phyloP scores from a whole-genome alignment of 2,888 invertebrate species.

The Hetaerina titia region DNA sequence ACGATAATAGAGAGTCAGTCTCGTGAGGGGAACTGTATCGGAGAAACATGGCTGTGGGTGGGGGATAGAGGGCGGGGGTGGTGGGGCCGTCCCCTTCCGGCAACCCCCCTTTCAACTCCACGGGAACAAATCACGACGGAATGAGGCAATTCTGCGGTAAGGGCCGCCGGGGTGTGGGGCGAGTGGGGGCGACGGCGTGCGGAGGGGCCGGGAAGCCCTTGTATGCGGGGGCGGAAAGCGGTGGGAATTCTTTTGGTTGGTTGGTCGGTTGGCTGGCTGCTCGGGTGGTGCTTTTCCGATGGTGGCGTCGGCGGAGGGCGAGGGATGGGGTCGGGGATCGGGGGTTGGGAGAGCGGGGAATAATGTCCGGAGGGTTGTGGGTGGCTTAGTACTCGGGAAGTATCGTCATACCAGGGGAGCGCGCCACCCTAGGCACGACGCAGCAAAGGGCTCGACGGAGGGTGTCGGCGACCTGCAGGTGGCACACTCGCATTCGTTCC shows the following conservation, averaged over 20 bases:
- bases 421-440: no score
- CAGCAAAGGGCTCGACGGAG: no score
- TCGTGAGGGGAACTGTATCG: not conserved
- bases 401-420: no score
- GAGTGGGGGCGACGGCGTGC: not conserved
- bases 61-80: not conserved
- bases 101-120: not conserved
- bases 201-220: not conserved
- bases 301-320: not conserved
- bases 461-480: no score
- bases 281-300: not conserved
- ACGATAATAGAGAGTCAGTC: not conserved
- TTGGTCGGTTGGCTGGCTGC: not conserved
- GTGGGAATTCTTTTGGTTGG: slow-evolving; percentile 40
- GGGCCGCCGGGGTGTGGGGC: not conserved
- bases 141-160: slow-evolving; percentile 48
- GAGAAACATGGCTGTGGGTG: not conserved
- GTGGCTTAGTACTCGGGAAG: no score
- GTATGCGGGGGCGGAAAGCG: not conserved
- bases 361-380: no score
- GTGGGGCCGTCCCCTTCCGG: not conserved
- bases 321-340: not conserved
- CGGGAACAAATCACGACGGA: slow-evolving; percentile 45
- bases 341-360: not conserved
- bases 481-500: no score